Evolutionary conservation across 2,888 invertebrate genomes (phyloP).

Genomic region (Patella caerulea): DNA sequence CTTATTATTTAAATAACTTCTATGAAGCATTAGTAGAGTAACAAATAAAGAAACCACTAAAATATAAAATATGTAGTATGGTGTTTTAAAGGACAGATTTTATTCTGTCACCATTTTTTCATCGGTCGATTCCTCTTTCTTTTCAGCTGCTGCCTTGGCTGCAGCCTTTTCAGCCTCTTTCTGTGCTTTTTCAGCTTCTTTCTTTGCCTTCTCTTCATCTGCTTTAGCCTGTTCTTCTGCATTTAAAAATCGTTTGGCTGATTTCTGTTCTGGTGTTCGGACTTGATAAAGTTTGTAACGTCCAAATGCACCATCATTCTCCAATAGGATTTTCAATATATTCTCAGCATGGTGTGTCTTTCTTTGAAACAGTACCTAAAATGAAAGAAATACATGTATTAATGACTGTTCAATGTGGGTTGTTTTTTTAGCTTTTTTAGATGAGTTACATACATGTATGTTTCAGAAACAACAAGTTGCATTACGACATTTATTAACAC

Average conservation of each 20-base stretch:
- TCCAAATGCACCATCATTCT: not conserved
- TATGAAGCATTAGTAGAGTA: too few species aligned
- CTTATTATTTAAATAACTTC: too few species aligned
- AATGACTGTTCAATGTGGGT: too few species aligned
- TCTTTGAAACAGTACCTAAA: not conserved
- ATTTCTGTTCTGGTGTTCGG: not conserved
- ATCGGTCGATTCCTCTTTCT: not conserved
- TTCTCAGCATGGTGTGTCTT: not conserved
- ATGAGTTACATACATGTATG: too few species aligned
- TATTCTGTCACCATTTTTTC: constrained; percentile 6
- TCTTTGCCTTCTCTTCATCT: constrained; percentile 5
- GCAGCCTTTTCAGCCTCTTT: constrained; percentile 1
- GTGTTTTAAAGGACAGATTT: too few species aligned
- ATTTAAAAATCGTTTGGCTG: not conserved
- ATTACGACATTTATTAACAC: too few species aligned
- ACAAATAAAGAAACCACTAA: too few species aligned
- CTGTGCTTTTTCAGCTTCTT: not conserved
- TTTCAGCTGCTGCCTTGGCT: not conserved
- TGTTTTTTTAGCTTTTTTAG: too few species aligned
- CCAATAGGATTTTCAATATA: not conserved
- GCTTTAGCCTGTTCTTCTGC: not conserved
- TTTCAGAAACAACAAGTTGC: too few species aligned
- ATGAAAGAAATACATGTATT: not conserved
- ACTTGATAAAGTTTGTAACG: constrained; percentile 3
- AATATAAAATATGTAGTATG: too few species aligned